Conservation (phyloP, 1,140 invertebrate species). For the Dermatophagoides farinae region DNA sequence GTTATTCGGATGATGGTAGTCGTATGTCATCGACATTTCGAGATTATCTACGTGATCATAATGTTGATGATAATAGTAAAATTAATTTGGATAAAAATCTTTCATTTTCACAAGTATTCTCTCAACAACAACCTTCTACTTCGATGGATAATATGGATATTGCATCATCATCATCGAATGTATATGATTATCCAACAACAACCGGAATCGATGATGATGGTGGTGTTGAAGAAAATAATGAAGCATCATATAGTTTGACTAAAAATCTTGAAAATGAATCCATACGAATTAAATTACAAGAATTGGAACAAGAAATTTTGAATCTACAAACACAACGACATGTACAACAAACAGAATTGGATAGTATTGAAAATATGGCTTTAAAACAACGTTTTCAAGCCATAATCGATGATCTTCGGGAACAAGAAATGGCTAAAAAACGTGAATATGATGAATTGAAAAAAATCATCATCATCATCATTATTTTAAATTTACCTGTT, state of each 20-base stretch:
- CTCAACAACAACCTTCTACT: too few relatives aligned
- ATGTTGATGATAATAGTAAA: neutral
- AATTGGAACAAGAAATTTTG: conserved; percentile 33
- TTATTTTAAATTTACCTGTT: neutral
- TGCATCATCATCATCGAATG: neutral
- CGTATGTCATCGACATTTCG: conserved; percentile 10
- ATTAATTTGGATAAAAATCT: neutral
- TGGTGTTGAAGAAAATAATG: conserved; percentile 9
- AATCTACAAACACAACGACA: conserved; percentile 45
- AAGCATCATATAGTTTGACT: conserved; percentile 10
- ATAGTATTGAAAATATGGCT: conserved; percentile 62
- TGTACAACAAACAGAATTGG: conserved; percentile 57
- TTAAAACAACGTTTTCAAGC: conserved; percentile 58
- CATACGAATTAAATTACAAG: conserved; percentile 18
- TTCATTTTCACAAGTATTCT: neutral
- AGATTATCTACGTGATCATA: conserved; percentile 27
- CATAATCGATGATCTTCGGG: conserved; percentile 48
- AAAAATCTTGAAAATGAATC: conserved; percentile 15
- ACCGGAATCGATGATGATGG: neutral
- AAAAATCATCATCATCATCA: neutral
- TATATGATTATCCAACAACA: neutral
- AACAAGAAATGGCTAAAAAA: conserved; percentile 47
- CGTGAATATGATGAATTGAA: conserved; percentile 11
- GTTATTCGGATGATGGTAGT: conserved; percentile 16
- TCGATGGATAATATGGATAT: too few relatives aligned